phyloP scores from a whole-genome alignment of 2,113 vertebrate species.

The Aleadryas rufinucha region DNA sequence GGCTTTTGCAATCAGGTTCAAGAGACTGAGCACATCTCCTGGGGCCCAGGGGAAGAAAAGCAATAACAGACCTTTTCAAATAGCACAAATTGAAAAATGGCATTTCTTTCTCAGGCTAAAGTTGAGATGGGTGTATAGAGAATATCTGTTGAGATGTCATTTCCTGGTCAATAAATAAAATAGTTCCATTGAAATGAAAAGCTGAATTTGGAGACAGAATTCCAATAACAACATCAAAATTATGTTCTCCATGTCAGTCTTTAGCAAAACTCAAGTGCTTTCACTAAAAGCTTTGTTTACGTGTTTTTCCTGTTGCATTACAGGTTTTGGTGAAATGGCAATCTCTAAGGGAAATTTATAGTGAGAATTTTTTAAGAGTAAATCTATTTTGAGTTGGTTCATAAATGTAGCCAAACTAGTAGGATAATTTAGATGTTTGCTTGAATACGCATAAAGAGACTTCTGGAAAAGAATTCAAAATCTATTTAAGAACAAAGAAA shows the following conservation, averaged over 20 bases:
- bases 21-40: background rate
- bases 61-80: background rate
- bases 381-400: background rate
- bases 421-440: background rate
- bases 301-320: background rate
- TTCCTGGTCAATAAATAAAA: background rate
- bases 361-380: background rate
- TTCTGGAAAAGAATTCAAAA: background rate
- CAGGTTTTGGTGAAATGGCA: background rate
- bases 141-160: background rate
- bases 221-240: background rate
- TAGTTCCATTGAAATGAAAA: background rate
- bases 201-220: background rate
- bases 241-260: fast-evolving
- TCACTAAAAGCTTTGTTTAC: background rate
- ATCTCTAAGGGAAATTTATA: background rate
- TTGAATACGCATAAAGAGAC: background rate
- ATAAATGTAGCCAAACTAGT: background rate
- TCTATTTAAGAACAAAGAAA: background rate
- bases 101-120: background rate
- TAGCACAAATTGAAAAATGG: background rate
- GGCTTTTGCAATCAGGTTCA: background rate
- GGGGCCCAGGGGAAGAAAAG: background rate
- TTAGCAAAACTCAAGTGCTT: background rate
- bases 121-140: background rate